Evolutionary conservation across 2,888 invertebrate species (phyloP).

Genomic region (Aphidoletes aphidimyza): DNA sequence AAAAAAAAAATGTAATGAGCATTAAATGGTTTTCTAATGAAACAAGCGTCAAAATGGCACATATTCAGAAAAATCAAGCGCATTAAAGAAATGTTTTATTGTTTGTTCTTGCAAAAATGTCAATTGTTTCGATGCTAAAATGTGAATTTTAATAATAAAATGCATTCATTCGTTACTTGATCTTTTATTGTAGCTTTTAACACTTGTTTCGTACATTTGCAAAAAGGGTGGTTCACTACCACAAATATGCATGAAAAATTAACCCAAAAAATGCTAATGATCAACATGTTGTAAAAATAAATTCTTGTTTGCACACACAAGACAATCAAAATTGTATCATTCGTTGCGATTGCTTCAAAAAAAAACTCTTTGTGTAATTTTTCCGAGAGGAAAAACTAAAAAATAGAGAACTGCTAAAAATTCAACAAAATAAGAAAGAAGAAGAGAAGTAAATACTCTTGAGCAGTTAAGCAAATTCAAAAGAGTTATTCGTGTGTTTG

Average conservation of each 20-base stretch:
- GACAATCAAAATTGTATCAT: neutral
- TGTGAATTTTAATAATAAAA: too few relatives aligned
- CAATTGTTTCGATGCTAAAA: too few relatives aligned
- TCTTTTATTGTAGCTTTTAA: neutral
- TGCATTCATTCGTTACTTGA: too few relatives aligned
- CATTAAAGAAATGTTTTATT: too few relatives aligned
- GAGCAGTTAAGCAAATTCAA: neutral
- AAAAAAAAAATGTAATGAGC: neutral
- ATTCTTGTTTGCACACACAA: neutral
- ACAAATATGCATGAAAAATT: conserved; percentile 28
- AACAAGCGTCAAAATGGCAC: neutral
- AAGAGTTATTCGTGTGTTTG: conserved; percentile 30
- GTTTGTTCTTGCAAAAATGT: too few relatives aligned
- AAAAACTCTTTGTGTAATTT: too few relatives aligned
- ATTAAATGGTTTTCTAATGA: neutral
- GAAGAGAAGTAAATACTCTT: neutral
- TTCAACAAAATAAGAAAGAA: neutral
- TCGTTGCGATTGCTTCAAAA: too few relatives aligned
- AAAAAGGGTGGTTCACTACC: neutral
- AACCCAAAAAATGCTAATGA: neutral
- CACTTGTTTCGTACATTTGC: conserved; percentile 24
- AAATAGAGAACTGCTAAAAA: neutral
- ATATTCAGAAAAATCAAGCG: too few relatives aligned
- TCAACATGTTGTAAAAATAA: neutral
- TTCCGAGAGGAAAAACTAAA: too few relatives aligned